Percentiles rank a stretch among this genome's conserved stretches.
phyloP scores from a whole-genome alignment of 2,797 vertebrate species.

The Poecilia picta region DNA sequence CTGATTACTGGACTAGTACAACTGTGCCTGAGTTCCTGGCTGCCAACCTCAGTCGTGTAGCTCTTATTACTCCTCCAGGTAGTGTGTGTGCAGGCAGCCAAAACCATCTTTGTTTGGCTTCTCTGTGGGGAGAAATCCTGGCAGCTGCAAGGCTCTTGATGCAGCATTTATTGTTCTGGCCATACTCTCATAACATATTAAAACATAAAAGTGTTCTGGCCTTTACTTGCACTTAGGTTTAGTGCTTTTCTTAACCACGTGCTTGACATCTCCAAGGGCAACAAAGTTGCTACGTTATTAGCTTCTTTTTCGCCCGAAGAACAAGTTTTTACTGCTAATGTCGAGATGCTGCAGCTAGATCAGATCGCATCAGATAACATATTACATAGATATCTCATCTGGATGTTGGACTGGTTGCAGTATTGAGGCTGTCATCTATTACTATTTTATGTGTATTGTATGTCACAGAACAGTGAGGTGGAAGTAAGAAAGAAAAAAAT shows the following conservation, averaged over 20 bases:
- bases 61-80: conserved; percentile 74
- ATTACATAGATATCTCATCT: conserved; percentile 1
- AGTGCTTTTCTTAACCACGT: conserved; percentile 58
- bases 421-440: conserved; percentile 12
- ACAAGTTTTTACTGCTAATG: conserved; percentile 37
- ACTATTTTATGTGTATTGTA: not conserved
- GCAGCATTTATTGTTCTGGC: conserved; percentile 64
- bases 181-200: conserved; percentile 65
- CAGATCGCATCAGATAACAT: conserved; percentile 17
- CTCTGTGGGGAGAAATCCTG: conserved; percentile 62
- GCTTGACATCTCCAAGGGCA: conserved; percentile 40
- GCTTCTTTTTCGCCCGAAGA: conserved; percentile 35
- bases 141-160: conserved; percentile 64
- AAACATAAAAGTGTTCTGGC: conserved; percentile 55
- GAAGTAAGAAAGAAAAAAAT: not conserved
- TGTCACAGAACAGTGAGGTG: not conserved
- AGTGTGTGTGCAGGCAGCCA: conserved; percentile 66
- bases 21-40: conserved; percentile 59
- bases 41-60: conserved; percentile 60
- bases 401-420: conserved; percentile 43
- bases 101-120: conserved; percentile 73
- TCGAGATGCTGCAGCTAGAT: conserved; percentile 11
- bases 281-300: conserved; percentile 42
- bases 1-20: conserved; percentile 74
- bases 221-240: conserved; percentile 50